Conservation (phyloP, 2,113 vertebrate genomes). For the Neomonachus schauinslandi region DNA sequence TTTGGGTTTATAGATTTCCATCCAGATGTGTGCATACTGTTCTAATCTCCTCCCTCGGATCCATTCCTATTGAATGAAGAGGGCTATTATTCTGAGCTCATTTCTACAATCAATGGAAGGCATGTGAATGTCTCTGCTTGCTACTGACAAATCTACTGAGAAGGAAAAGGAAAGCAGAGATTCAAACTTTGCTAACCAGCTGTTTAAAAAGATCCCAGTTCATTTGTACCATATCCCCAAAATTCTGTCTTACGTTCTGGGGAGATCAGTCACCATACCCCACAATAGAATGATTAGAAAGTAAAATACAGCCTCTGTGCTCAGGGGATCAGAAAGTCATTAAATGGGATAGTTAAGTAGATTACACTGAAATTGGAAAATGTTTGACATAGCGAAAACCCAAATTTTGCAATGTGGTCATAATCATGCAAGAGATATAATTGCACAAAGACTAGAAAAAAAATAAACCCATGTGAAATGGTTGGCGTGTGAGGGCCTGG, state of each 20-base stretch:
- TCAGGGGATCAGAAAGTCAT: background rate
- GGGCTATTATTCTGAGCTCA: conserved; percentile 49
- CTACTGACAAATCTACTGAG: background rate
- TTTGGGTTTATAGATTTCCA: conserved; percentile 59
- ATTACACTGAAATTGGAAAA: background rate
- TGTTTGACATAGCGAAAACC: background rate
- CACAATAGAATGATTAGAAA: conserved; percentile 44
- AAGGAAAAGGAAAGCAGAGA: background rate
- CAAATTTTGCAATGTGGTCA: background rate
- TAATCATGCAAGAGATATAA: background rate
- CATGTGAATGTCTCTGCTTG: background rate
- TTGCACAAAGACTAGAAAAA: background rate
- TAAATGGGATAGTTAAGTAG: background rate
- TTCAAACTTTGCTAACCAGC: background rate
- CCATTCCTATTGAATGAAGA: conserved; percentile 36
- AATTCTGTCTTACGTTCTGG: conserved; percentile 29
- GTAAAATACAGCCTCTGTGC: background rate
- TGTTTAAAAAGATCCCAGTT: background rate
- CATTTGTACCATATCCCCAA: background rate
- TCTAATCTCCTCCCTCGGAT: conserved; percentile 4
- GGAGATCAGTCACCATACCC: background rate
- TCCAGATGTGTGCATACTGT: background rate
- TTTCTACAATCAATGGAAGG: conserved; percentile 1
- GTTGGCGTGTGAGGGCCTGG: background rate
- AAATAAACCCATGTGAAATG: background rate